A percentile compares a stretch with the other conserved stretches of the same genome.
Evolutionary conservation across 2,113 vertebrate species (phyloP).

Genomic region (Peromyscus californicus): DNA sequence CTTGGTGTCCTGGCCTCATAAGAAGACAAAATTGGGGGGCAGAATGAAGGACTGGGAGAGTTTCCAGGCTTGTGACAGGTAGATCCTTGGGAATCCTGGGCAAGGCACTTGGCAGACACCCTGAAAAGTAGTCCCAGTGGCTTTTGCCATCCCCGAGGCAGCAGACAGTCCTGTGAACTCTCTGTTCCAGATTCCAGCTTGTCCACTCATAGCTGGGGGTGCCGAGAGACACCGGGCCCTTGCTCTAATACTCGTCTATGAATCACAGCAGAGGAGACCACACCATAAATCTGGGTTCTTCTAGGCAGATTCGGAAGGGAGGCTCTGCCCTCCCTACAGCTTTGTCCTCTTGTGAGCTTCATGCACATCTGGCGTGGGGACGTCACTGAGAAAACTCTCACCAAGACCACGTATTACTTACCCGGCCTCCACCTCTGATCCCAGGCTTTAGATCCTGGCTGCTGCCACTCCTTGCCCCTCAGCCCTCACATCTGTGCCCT

Average conservation of each 20-base stretch:
- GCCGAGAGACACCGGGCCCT: background rate
- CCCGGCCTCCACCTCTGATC: background rate
- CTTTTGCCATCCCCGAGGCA: background rate
- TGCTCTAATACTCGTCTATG: background rate
- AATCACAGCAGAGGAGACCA: background rate
- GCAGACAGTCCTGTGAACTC: background rate
- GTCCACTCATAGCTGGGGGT: background rate
- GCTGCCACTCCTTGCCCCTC: background rate
- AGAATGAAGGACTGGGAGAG: background rate
- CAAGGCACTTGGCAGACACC: background rate
- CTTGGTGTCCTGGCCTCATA: background rate
- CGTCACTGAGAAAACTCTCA: background rate
- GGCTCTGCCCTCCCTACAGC: background rate
- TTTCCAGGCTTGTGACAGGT: background rate
- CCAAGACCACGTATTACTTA: background rate
- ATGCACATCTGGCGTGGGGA: accelerated
- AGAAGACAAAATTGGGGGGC: background rate
- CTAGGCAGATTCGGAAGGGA: too few relatives aligned
- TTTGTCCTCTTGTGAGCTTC: background rate
- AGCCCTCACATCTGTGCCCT: background rate
- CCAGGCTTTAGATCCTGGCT: background rate
- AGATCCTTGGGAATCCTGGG: background rate
- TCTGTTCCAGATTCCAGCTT: background rate
- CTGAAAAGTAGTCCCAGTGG: background rate
- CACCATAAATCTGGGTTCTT: background rate